Evolutionary conservation across 2,113 vertebrate genomes (phyloP).

Genomic region (Actenoides hombroni): DNA sequence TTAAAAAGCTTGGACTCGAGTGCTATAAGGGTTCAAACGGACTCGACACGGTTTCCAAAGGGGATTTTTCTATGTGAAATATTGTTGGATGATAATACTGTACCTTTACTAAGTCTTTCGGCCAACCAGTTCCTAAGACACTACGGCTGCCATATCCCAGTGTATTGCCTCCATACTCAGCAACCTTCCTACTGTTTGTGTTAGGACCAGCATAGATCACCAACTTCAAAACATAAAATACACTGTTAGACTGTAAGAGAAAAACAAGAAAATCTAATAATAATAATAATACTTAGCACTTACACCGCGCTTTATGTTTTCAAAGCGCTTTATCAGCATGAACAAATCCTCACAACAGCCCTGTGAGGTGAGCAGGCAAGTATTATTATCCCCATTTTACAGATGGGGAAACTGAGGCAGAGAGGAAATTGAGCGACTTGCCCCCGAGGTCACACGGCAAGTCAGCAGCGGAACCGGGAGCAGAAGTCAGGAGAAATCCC

Average conservation of each 20-base stretch:
- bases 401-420: conserved; percentile 62
- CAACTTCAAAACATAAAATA: conserved; percentile 87
- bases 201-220: conserved; percentile 98
- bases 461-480: background rate
- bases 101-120: conserved; percentile 99
- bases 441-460: background rate
- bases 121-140: conserved; percentile 97
- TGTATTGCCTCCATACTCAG: conserved; percentile 97
- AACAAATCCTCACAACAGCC: conserved; percentile 39
- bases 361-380: conserved; percentile 44
- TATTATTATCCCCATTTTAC: conserved; percentile 69
- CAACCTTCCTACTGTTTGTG: conserved; percentile 98
- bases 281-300: conserved; percentile 75
- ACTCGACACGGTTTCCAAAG: background rate
- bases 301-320: background rate
- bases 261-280: conserved; percentile 81
- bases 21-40: background rate
- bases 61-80: conserved; percentile 36
- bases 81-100: conserved; percentile 46
- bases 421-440: background rate
- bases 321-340: conserved; percentile 50
- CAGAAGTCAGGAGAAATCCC: background rate
- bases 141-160: conserved; percentile 98
- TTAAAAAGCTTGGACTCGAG: background rate
- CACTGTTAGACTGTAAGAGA: conserved; percentile 80